phyloP scores from a whole-genome alignment of 2,113 vertebrate species.

The Terrapene triunguis region DNA sequence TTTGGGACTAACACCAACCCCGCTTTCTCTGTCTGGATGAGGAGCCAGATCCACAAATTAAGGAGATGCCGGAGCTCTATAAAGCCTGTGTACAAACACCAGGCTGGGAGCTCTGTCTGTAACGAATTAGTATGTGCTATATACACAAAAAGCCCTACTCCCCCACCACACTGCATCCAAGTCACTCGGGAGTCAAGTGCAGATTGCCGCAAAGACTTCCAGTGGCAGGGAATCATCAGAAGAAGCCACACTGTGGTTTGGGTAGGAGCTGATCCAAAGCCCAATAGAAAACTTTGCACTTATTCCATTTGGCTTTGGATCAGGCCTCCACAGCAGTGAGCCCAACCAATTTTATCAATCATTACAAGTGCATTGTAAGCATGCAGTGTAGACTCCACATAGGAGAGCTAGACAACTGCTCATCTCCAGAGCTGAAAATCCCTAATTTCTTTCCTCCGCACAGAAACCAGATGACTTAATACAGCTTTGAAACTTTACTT shows the following conservation, averaged over 20 bases:
- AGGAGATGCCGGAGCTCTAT: neutral
- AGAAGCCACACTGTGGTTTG: neutral
- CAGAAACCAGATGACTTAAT: neutral
- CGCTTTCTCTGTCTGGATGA: neutral
- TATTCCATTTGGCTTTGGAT: neutral
- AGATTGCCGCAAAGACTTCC: no score
- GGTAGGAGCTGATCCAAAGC: neutral
- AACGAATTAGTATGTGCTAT: neutral
- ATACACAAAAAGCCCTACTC: neutral
- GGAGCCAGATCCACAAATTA: neutral
- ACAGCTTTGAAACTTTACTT: no score
- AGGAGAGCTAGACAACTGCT: neutral
- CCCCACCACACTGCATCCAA: neutral
- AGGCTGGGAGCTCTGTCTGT: neutral
- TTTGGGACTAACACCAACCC: neutral
- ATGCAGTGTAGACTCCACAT: neutral
- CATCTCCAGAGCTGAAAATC: neutral
- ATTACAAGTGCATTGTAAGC: neutral
- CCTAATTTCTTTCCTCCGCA: neutral
- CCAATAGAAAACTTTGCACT: neutral
- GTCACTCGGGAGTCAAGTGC: neutral
- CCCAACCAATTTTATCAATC: neutral
- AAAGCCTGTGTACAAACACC: neutral
- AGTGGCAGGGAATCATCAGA: neutral
- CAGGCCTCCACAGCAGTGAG: neutral